These are phyloP conservation scores for Conus betulinus DNA, from an alignment of 1,140 invertebrate genomes.

Conservation along the genomic window DNA sequence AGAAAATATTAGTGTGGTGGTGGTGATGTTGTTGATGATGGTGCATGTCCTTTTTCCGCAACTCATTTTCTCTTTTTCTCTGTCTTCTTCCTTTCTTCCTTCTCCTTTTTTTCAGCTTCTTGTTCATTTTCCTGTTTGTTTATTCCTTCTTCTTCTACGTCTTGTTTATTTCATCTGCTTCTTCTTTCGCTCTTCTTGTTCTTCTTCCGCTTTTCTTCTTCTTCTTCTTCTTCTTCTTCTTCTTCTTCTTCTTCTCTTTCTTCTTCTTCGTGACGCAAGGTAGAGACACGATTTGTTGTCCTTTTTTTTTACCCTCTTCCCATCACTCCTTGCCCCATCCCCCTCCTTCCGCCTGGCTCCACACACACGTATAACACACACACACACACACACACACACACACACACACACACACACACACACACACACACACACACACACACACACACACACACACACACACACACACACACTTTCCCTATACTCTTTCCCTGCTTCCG, in stretches of 20 bases:
- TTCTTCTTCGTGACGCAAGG: neutral
- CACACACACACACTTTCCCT: no score
- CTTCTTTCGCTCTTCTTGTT: neutral
- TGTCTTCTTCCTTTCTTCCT: no score
- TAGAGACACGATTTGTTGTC: no score
- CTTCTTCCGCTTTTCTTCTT: neutral
- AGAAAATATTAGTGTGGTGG: no score
- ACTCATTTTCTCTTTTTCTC: neutral
- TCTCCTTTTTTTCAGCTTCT: neutral
- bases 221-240: neutral
- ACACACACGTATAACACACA: no score
- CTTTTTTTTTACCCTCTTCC: no score
- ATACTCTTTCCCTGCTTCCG: neutral
- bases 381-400: no score
- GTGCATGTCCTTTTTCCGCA: neutral
- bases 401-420: no score
- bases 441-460: no score
- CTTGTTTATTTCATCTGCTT: neutral
- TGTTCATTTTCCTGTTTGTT: neutral
- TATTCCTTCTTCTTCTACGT: neutral
- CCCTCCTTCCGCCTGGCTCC: no score
- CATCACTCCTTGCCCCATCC: no score
- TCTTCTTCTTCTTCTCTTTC: neutral
- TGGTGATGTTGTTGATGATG: neutral
- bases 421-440: no score